These are phyloP conservation scores for Otus scops DNA, from an alignment of 2,797 vertebrate species.

Conservation along the genomic window DNA sequence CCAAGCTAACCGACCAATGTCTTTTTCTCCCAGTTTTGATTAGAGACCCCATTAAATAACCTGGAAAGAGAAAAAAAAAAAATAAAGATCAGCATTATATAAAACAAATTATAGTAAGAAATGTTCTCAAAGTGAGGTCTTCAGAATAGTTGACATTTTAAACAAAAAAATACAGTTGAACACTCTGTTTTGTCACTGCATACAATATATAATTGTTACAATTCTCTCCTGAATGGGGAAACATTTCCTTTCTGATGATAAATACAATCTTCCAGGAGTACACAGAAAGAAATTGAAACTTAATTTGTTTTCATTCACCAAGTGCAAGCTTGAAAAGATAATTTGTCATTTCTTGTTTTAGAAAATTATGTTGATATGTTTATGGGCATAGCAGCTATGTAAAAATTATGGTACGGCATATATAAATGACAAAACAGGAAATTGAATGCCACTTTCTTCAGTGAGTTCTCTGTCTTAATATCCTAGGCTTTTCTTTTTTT, in stretches of 20 bases:
- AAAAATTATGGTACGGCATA: conserved; percentile 61
- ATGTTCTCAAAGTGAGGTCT: not conserved
- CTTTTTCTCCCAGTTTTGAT: not conserved
- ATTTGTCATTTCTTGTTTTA: conserved; percentile 74
- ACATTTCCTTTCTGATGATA: conserved; percentile 54
- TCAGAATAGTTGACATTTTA: not conserved
- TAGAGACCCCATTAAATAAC: not conserved
- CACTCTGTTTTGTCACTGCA: not conserved
- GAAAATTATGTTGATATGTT: conserved; percentile 62
- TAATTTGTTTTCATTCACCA: conserved; percentile 74
- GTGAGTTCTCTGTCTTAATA: conserved; percentile 44
- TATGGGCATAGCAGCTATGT: conserved; percentile 51
- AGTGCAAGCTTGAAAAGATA: conserved; percentile 65
- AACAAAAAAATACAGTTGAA: conserved; percentile 10
- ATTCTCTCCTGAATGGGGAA: conserved; percentile 23
- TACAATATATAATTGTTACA: conserved; percentile 28
- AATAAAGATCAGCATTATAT: not conserved
- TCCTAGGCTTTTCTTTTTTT: conserved; percentile 63
- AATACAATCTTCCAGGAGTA: conserved; percentile 60
- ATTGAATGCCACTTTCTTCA: conserved; percentile 68
- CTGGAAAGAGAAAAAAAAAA: not conserved
- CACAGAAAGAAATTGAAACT: conserved; percentile 68
- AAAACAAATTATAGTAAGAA: not conserved
- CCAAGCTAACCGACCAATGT: not conserved
- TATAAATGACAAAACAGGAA: conserved; percentile 71